Base-by-base conservation (phyloP, 2,113 vertebrate species). In the Tiliqua scincoides region DNA sequence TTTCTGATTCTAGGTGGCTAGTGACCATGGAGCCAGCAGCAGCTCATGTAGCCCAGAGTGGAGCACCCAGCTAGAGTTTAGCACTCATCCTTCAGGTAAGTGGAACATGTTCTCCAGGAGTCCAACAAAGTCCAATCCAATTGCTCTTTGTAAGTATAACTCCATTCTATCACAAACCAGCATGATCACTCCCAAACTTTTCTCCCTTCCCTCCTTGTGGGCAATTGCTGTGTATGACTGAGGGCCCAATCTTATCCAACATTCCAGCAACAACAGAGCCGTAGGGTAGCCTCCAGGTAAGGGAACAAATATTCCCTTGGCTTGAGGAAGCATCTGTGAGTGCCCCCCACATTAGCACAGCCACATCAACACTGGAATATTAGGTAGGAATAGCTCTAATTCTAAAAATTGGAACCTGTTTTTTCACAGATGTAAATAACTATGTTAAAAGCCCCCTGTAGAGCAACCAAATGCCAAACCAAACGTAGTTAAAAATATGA, bases 21-120 rank as follows among this genome's bases (percentile, higher is more conserved):
- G 97, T 1, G 98, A 99, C 78, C 98, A 98, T 40, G 96, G 97
- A 63, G 97, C 98, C 2, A 93, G 97, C 94, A 99, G 98, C 91
- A 96, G 98, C 35, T 99, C 98, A 97, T 99, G 98, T 94, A 99
- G 98, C 91, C 98, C 99, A 0, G 98, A 99, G 93, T 99, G 99
- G 99, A 98, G 98, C 96, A 98, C 95, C 81, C 96, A 97, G 77
- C 97, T 99, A 30, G 99, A 99, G 43, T 99, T 98, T 40, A 93
- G 96, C 92, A 95, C 96, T 91, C 97, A 89, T 84, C 89, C 97
- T 0, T 96, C 96, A 14, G 98, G 99, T 99, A 97, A 97, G 84
- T 17, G 54, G 35, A 35, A 25, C 7, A 27, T 67, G 48, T 2
- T 43, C 23, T 37, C 40, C 68, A 20, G 23, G 21, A 75, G 75